phyloP scores from a whole-genome alignment of 1,140 invertebrate genomes.

The Anastatus disparis region DNA sequence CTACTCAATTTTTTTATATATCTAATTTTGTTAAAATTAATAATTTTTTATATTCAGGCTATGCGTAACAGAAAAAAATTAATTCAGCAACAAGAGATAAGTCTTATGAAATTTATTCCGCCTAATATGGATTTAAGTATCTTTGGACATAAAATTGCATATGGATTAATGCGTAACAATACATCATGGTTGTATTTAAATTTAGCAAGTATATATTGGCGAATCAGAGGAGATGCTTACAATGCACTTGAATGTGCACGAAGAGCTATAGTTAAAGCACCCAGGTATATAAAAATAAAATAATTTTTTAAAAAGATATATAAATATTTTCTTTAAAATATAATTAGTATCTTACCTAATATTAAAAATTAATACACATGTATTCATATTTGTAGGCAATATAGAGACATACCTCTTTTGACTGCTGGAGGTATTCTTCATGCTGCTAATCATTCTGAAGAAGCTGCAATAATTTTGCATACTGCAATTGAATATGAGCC shows the following conservation, averaged over 20 bases:
- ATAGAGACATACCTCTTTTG: conserved; percentile 82
- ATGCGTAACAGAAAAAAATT: too few species aligned
- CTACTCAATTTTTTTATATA: too few species aligned
- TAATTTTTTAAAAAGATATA: neutral
- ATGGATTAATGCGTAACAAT: conserved; percentile 75
- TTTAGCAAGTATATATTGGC: conserved; percentile 87
- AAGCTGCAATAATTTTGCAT: conserved; percentile 84
- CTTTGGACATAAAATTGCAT: too few species aligned
- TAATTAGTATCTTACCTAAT: too few species aligned
- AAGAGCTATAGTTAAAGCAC: conserved; percentile 80
- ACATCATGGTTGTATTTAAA: conserved; percentile 88
- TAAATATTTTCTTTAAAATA: too few species aligned
- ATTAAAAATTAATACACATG: neutral
- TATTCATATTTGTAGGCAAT: conserved; percentile 67
- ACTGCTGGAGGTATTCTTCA: conserved; percentile 87
- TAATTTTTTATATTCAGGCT: too few species aligned
- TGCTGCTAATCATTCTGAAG: conserved; percentile 76
- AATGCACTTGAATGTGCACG: conserved; percentile 85
- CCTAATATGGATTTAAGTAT: too few species aligned
- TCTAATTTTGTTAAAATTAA: too few species aligned
- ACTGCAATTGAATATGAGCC: conserved; percentile 84
- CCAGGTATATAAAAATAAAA: conserved; percentile 71
- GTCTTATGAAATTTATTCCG: too few species aligned
- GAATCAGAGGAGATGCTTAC: conserved; percentile 80
- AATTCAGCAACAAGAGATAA: too few species aligned